phyloP scores from a whole-genome alignment of 2,888 invertebrate species.

The Parnassius orleans region DNA sequence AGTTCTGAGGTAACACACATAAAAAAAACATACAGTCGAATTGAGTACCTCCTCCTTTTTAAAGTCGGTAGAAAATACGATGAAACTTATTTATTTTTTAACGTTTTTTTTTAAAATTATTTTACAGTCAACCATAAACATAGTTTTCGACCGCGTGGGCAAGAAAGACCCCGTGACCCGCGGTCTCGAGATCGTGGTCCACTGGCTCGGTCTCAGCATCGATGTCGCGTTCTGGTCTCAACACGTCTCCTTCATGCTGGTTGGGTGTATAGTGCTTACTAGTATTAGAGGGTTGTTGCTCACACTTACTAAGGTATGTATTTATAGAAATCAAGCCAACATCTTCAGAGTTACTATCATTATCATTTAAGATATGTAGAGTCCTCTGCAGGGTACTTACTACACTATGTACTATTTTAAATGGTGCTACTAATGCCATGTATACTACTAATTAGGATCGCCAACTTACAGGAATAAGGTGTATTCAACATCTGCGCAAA shows the following conservation, averaged over 20 bases:
- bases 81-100: not conserved
- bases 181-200: conserved; percentile 97
- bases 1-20: too few species aligned
- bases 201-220: conserved; percentile 97
- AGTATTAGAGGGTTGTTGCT: conserved; percentile 97
- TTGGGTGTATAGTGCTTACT: conserved; percentile 98
- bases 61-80: too few species aligned
- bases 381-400: too few species aligned
- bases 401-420: too few species aligned
- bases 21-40: too few species aligned
- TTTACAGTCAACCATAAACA: conserved; percentile 96
- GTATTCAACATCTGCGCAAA: too few species aligned
- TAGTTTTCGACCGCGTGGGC: conserved; percentile 98
- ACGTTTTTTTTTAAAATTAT: conserved; percentile 12
- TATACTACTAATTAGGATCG: too few species aligned
- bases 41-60: too few species aligned
- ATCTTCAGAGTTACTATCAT: not conserved
- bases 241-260: conserved; percentile 97
- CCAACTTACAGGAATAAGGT: too few species aligned
- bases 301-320: conserved; percentile 95
- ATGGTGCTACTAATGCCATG: too few species aligned
- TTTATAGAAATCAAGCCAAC: not conserved
- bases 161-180: conserved; percentile 99
- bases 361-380: not conserved
- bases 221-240: conserved; percentile 99